phyloP scores from a whole-genome alignment of 2,797 vertebrate species.

The Macropus fuliginosus region DNA sequence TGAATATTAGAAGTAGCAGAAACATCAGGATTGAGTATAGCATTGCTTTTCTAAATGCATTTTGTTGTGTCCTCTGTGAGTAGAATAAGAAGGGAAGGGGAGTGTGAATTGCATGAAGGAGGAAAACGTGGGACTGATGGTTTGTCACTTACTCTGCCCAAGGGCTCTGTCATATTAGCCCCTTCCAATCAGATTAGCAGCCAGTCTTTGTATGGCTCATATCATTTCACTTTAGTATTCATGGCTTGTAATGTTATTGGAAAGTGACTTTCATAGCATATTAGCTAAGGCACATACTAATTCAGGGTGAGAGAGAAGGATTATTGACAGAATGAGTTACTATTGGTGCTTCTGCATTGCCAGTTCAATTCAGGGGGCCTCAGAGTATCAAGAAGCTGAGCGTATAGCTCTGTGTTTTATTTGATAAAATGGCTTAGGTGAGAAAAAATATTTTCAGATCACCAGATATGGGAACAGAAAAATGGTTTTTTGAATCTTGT shows the following conservation, averaged over 20 bases:
- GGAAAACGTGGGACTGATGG: not conserved
- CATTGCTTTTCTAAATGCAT: conserved; percentile 44
- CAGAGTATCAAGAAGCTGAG: not conserved
- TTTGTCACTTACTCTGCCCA: conserved; percentile 32
- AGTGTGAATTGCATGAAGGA: not conserved
- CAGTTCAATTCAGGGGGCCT: not conserved
- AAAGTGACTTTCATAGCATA: conserved; percentile 78
- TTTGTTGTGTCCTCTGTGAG: conserved; percentile 41
- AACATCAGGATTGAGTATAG: not conserved
- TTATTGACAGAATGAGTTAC: conserved; percentile 60
- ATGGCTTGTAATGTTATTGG: conserved; percentile 61
- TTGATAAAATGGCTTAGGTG: not conserved
- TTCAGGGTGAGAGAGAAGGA: conserved; percentile 61
- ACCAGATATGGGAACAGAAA: not conserved
- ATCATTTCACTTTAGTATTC: conserved; percentile 78
- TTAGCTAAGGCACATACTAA: conserved; percentile 69
- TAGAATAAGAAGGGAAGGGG: conserved; percentile 37
- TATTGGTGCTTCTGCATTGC: conserved; percentile 58
- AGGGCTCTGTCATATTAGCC: conserved; percentile 50
- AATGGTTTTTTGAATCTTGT: not conserved
- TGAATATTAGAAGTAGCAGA: conserved; percentile 8
- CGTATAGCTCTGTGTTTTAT: not conserved
- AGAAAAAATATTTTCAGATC: not conserved
- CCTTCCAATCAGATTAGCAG: conserved; percentile 62
- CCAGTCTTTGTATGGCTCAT: conserved; percentile 59